Evolutionary conservation across 2,888 invertebrate genomes (phyloP), one percentile per base, ranked within the genome.

Genomic region (Camponotus fellah): DNA sequence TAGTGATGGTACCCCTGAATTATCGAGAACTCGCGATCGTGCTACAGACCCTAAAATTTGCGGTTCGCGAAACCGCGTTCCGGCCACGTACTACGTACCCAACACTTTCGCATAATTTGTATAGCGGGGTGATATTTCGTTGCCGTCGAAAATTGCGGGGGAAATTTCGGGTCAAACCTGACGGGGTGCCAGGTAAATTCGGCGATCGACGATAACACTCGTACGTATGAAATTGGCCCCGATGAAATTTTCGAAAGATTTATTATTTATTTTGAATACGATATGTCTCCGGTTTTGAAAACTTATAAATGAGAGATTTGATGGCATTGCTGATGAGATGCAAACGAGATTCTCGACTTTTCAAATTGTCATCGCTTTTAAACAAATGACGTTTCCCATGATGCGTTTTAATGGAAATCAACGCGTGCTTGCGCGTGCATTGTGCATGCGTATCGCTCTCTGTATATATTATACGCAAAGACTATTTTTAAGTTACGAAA

Each of bases 101-200:
- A 84, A 88, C 86, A 84, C 86, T 88, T 87, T 88, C 83, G 77
- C 74, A 60, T 81, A 88, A 88, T 88, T 88, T 64, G 68, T 74
- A 49, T 62, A 62, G 62, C 81, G 34, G 66, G 26, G 46, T 49
- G 74, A 26, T 62, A 75, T 66, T 81, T 84, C 65, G 40, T 56
- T 65, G 53, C 53, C 62, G 62, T 77, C 32, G 37, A 46, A 62
- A 76, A 85, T 82, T 83, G 60, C 64, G 32, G n/a, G 6, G 60
- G 72, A 85, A 71, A 82, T 76, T 56, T 60, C 17, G 82, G 80
- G 62, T 79, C 79, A 79, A 46, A 74, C 10, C 46, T 21, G 46
- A 79, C 26, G 79, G 74, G 58, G 58, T 72, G 74, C 46, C 34
- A 43, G n/a, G 17, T 10, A 60, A 46, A 79, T 74, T 43, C 53